Evolutionary conservation across 2,113 vertebrate species (phyloP).

Genomic region (Cygnus atratus): DNA sequence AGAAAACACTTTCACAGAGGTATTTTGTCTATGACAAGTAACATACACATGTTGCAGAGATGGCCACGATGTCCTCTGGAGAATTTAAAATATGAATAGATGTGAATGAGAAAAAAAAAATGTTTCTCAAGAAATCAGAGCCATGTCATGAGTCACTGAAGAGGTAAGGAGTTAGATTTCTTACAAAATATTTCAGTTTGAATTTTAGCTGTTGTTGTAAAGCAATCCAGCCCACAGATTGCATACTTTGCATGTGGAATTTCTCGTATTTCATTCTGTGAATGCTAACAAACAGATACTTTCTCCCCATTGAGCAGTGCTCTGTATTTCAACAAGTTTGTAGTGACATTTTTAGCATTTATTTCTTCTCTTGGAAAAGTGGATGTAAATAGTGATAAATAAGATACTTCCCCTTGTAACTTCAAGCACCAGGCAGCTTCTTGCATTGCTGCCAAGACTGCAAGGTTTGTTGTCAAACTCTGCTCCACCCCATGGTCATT

Average conservation of each 20-base stretch:
- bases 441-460: background rate
- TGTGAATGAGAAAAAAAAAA: background rate
- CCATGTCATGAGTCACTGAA: background rate
- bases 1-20: background rate
- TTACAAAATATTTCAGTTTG: background rate
- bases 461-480: background rate
- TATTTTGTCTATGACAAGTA: background rate
- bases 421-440: background rate
- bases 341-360: background rate
- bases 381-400: background rate
- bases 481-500: background rate
- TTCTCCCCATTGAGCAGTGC: background rate
- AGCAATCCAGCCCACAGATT: background rate
- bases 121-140: background rate
- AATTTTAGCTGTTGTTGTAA: background rate
- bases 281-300: background rate
- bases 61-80: accelerated
- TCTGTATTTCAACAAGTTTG: background rate
- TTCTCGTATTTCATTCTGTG: background rate
- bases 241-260: background rate
- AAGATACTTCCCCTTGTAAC: background rate
- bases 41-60: background rate
- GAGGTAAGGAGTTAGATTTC: background rate
- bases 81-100: background rate
- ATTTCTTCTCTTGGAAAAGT: background rate